Percentiles rank a stretch among this genome's conserved stretches.
Conservation (phyloP, 2,888 invertebrate genomes). For the Cosmia pyralina region DNA sequence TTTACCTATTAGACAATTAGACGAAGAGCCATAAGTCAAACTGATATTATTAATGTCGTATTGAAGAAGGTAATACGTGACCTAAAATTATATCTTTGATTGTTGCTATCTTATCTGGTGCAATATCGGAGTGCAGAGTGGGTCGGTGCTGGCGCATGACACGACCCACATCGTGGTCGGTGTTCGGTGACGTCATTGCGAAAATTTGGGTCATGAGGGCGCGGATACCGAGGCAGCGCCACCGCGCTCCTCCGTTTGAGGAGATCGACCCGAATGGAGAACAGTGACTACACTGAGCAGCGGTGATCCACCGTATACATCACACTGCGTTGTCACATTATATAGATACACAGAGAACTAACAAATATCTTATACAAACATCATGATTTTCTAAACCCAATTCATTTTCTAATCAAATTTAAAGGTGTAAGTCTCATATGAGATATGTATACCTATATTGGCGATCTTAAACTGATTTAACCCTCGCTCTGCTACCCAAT, state of each 20-base stretch:
- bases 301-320: constrained; percentile 19
- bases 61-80: constrained; percentile 44
- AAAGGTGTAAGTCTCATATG: background rate
- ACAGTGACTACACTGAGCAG: constrained; percentile 23
- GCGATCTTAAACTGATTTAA: constrained; percentile 45
- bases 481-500: constrained; percentile 38
- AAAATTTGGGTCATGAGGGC: constrained; percentile 88
- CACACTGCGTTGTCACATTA: background rate
- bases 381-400: constrained; percentile 3
- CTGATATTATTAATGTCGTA: constrained; percentile 20
- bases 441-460: constrained; percentile 23
- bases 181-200: constrained; percentile 85
- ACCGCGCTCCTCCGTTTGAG: constrained; percentile 64
- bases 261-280: constrained; percentile 65
- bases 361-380: constrained; percentile 7
- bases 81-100: constrained; percentile 57
- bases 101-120: constrained; percentile 65
- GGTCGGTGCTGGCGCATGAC: constrained; percentile 71
- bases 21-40: constrained; percentile 29
- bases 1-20: too few relatives aligned
- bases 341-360: background rate
- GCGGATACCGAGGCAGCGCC: constrained; percentile 72
- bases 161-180: constrained; percentile 83
- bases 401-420: background rate
- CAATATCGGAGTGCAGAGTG: constrained; percentile 67